Percentiles rank a stretch among this genome's conserved stretches.
phyloP scores from a whole-genome alignment of 2,888 invertebrate genomes.

The Apamea crenata region DNA sequence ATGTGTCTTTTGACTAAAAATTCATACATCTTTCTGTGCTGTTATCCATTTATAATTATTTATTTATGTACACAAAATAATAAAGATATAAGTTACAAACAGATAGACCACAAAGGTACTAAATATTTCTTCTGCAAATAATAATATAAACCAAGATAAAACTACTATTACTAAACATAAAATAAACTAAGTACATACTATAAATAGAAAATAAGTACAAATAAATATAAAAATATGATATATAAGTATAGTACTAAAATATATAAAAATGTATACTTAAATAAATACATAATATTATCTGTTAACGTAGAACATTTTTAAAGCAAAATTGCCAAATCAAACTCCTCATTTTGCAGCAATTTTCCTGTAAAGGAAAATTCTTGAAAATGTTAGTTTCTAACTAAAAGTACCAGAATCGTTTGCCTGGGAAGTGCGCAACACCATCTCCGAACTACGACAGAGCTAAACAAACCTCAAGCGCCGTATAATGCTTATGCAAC shows the following conservation, averaged over 20 bases:
- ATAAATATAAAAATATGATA: neutral
- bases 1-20: neutral
- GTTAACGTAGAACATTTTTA: neutral
- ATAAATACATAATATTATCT: conserved; percentile 9
- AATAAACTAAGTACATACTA: neutral
- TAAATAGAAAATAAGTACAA: conserved; percentile 19
- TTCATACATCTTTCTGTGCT: neutral
- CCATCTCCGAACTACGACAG: conserved; percentile 30
- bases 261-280: conserved; percentile 12
- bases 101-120: too few relatives aligned
- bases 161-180: neutral
- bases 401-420: conserved; percentile 7
- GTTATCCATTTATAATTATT: conserved; percentile 1
- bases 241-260: neutral
- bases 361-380: conserved; percentile 16
- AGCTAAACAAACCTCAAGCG: conserved; percentile 79
- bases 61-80: neutral
- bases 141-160: conserved; percentile 9
- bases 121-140: neutral
- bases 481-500: conserved; percentile 83
- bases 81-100: neutral
- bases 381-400: conserved; percentile 14
- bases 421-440: conserved; percentile 18
- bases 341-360: conserved; percentile 10
- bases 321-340: neutral